A percentile compares a stretch with the other conserved stretches of the same genome.
phyloP scores from a whole-genome alignment of 2,113 vertebrate genomes.

The Pimephales promelas region DNA sequence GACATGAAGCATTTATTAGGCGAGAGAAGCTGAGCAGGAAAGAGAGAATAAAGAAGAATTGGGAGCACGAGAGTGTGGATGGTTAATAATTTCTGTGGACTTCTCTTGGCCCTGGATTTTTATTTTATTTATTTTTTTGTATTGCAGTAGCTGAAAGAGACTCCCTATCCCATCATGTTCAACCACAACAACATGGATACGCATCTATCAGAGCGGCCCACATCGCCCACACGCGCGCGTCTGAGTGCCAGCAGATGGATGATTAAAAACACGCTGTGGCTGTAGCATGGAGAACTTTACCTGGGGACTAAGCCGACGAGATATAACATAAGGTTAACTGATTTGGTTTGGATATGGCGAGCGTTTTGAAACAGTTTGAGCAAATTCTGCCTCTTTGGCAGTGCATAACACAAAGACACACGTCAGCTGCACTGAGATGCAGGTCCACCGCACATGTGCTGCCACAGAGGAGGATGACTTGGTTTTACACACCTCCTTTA shows the following conservation, averaged over 20 bases:
- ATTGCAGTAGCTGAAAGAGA: slow-evolving; percentile 50
- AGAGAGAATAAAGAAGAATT: slow-evolving; percentile 52
- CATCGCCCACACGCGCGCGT: not conserved
- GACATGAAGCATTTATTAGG: slow-evolving; percentile 69
- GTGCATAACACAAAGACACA: slow-evolving; percentile 13
- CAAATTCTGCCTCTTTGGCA: slow-evolving; percentile 20
- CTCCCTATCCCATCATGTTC: slow-evolving; percentile 34
- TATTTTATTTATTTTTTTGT: slow-evolving; percentile 32
- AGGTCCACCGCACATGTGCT: not conserved
- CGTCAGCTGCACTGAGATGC: not conserved
- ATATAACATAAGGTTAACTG: slow-evolving; percentile 50
- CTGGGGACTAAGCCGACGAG: slow-evolving; percentile 44
- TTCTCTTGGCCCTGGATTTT: slow-evolving; percentile 50
- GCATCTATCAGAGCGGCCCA: slow-evolving; percentile 22
- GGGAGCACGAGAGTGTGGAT: slow-evolving; percentile 1
- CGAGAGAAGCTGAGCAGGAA: slow-evolving; percentile 44
- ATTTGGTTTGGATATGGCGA: slow-evolving; percentile 36
- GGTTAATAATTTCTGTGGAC: slow-evolving; percentile 53
- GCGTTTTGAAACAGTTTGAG: slow-evolving; percentile 35
- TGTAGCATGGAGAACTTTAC: slow-evolving; percentile 41
- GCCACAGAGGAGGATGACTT: not conserved
- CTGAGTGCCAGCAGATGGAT: slow-evolving; percentile 34
- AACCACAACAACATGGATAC: slow-evolving; percentile 35
- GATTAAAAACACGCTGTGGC: slow-evolving; percentile 33
- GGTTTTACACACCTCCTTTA: not conserved